These are phyloP conservation scores for Poicephalus meyeri DNA, from an alignment of 2,113 vertebrate species.

Conservation along the genomic window DNA sequence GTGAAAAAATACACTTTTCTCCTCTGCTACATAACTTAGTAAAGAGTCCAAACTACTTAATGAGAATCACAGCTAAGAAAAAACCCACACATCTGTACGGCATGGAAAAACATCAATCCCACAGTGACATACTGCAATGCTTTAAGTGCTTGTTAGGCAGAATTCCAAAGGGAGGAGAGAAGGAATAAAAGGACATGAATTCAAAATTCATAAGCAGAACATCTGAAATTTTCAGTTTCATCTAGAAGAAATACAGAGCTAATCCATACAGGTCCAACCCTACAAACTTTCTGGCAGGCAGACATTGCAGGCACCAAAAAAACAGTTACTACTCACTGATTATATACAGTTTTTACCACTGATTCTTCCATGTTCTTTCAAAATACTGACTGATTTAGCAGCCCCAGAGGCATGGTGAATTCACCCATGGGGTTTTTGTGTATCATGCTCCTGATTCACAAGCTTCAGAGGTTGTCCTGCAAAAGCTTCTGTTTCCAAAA, in stretches of 20 bases:
- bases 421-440: not conserved
- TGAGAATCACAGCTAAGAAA: conserved; percentile 18
- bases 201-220: not conserved
- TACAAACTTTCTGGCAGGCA: not conserved
- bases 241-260: not conserved
- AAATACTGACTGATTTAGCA: not conserved
- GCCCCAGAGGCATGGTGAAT: not conserved
- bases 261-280: not conserved
- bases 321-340: not conserved
- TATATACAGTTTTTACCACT: not conserved
- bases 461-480: not conserved
- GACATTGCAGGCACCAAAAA: not conserved
- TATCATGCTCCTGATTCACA: not conserved
- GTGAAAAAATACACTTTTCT: not conserved
- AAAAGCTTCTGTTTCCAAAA: not conserved
- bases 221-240: not conserved
- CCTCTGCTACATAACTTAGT: not conserved
- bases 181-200: not conserved
- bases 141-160: not conserved
- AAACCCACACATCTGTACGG: not conserved
- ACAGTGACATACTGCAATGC: not conserved
- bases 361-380: not conserved
- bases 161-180: not conserved
- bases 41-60: not conserved
- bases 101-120: not conserved